Evolutionary conservation across 2,113 vertebrate genomes (phyloP), one percentile per base, ranked within the genome.

Genomic region (Cardinalis cardinalis): DNA sequence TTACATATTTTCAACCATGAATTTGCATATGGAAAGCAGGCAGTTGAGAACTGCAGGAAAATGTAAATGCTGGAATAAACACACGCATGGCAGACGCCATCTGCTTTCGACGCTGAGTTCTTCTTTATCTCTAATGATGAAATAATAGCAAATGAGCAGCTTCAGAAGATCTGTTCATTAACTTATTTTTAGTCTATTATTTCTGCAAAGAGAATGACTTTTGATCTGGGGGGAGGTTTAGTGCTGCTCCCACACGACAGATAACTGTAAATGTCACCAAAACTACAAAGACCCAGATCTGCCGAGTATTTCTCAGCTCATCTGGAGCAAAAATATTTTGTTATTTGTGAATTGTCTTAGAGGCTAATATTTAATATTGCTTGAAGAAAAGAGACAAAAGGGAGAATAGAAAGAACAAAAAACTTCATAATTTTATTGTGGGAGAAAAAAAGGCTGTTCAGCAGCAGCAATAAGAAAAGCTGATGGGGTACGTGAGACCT

Each of bases 151-250:
- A 91, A 91, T 29, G 52, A 40, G 44, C 56, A 68, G 76, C 85
- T 89, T 77, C 73, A 66, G 41, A 80, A 2, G 38, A 88, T 70
- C 71, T 85, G 56, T 31, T 95, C 60, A 68, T 92, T 85, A 89
- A n/a, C 64, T 89, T 92, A 87, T 89, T 89, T 93, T 85, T 55
- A 88, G 64, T 20, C 51, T 52, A 63, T 83, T 85, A 51, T 70
- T 83, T 63, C 69, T 59, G 28, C 26, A 66, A 36, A 55, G 71
- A 58, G 87, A 61, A 76, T 25, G 11, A 73, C 65, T 79, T 65
- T 55, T 79, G 87, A 80, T 80, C 60, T 66, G 36, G 25, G 55
- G 44, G 31, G 32, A 91, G 40, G n/a, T 55, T 92, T 83, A 66
- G 84, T 65, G 88, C 63, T 48, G 87, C 36, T 94, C 72, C 55